Evolutionary conservation across 2,797 vertebrate species (phyloP), one percentile per base, ranked within the genome.

Genomic region (Catamblyrhynchus diadema): DNA sequence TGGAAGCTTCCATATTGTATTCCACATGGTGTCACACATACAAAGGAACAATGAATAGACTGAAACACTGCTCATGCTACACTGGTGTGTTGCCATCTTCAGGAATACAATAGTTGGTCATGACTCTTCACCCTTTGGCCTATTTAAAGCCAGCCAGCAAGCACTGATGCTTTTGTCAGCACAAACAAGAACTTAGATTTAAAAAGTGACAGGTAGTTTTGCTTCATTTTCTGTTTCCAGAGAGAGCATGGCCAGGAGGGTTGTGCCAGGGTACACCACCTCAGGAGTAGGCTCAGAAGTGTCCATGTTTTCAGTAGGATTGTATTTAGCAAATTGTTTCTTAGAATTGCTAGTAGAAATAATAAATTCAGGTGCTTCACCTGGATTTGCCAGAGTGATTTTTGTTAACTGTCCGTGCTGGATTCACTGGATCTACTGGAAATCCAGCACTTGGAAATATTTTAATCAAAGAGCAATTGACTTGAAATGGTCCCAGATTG

Each of bases 401-500:
- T 81, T 53, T 61, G 4, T 78, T 59, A 62, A 59, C 18, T 6
- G 1, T 53, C n/a, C 45, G n/a, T 88, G 4, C 56, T 57, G 71
- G 30, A 45, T 77, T 85, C 35, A 23, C n/a, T 83, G 75, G n/a
- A 81, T 51, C 61, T 75, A 3, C 39, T 82, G 54, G 69, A 96
- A 89, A 92, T 75, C 28, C 32, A 86, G 37, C 25, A 24, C 53
- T 90, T 87, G 65, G 42, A 80, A 84, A 65, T 87, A 61, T 51
- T 88, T 89, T 87, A 80, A 79, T 92, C 79, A 70, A 92, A 92
- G 69, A 93, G 81, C 64, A 64, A 53, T 95, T 94, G 86, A 67
- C 75, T 92, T 93, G 75, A 97, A 95, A 81, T 48, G 79, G 79
- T 60, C 92, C 72, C 86, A 92, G 79, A 81, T 61, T 92, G 86